These are phyloP conservation scores for Temnothorax nylanderi DNA, from an alignment of 1,140 invertebrate genomes.

Conservation along the genomic window DNA sequence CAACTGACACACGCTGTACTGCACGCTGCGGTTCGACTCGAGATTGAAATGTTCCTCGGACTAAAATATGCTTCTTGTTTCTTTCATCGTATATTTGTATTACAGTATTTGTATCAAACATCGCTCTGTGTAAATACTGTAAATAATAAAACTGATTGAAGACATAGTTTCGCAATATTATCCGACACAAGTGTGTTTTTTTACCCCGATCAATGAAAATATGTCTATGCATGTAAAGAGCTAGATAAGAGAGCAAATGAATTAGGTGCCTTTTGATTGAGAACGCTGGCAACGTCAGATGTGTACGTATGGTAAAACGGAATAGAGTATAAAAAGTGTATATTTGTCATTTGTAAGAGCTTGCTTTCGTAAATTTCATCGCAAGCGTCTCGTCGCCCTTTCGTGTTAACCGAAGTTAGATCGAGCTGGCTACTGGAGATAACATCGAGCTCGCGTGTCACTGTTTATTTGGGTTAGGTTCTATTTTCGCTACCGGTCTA, in stretches of 20 bases:
- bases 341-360: background rate
- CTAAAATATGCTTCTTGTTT: background rate
- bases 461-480: conserved; percentile 71
- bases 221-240: background rate
- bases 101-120: background rate
- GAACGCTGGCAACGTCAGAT: background rate
- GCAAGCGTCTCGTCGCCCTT: conserved; percentile 21
- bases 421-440: conserved; percentile 53
- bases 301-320: background rate
- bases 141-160: background rate
- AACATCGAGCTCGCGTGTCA: conserved; percentile 75
- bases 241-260: background rate
- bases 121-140: background rate
- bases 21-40: background rate
- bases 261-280: background rate
- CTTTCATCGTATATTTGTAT: background rate
- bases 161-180: background rate
- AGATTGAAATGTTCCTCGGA: background rate
- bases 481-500: conserved; percentile 61
- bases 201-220: background rate
- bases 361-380: conserved; percentile 42
- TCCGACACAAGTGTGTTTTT: background rate
- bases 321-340: background rate
- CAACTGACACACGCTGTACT: background rate
- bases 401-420: conserved; percentile 61